phyloP scores from a whole-genome alignment of 2,113 vertebrate genomes.

The Hypanus sabinus region DNA sequence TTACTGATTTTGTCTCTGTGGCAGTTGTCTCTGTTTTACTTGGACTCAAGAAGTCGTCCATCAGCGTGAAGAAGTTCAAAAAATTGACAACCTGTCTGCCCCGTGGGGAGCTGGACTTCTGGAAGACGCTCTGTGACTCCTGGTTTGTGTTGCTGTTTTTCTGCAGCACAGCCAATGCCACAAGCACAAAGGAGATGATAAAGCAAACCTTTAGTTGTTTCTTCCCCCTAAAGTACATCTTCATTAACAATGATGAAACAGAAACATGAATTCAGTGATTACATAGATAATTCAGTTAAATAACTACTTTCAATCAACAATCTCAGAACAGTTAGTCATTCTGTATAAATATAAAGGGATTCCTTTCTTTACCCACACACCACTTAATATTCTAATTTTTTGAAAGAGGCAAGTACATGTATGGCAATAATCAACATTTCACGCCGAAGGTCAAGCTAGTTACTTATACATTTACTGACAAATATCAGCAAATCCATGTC shows the following conservation, averaged over 20 bases:
- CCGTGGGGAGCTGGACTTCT: not conserved
- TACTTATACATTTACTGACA: no score
- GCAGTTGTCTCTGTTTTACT: constrained; percentile 39
- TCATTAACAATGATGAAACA: not conserved
- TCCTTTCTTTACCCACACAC: not conserved
- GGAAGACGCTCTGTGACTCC: not conserved
- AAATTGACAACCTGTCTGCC: constrained; percentile 44
- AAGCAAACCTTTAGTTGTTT: constrained; percentile 39
- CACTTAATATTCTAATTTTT: not conserved
- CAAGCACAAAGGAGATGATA: constrained; percentile 67
- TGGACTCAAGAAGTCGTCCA: constrained; percentile 69
- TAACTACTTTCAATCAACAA: not conserved
- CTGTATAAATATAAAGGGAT: not conserved
- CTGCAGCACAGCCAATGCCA: constrained; percentile 70
- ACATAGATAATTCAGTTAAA: not conserved
- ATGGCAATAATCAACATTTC: not conserved
- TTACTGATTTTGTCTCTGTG: constrained; percentile 28
- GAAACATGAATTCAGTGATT: not conserved
- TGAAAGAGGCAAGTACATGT: not conserved
- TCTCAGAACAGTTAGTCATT: not conserved
- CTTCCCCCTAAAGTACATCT: not conserved
- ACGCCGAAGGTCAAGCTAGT: no score
- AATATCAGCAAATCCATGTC: no score
- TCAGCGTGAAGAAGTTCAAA: constrained; percentile 22
- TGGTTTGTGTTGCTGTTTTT: constrained; percentile 58